Conservation (phyloP, 2,113 vertebrate species). For the Paradoxurus hermaphroditus region DNA sequence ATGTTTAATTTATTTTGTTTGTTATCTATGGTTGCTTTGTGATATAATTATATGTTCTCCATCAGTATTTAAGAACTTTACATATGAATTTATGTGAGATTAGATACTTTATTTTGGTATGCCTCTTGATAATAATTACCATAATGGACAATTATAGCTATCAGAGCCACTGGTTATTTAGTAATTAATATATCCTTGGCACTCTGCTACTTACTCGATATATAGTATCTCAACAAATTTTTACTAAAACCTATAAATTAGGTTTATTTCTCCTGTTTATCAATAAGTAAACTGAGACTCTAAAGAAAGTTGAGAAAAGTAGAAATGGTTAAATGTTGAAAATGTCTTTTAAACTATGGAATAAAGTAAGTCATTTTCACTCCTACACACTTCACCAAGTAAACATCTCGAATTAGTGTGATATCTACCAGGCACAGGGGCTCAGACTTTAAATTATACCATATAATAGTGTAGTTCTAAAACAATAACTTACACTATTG, state of each 20-base stretch:
- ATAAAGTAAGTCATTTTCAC: neutral
- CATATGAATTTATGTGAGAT: conserved; percentile 33
- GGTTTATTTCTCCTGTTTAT: neutral
- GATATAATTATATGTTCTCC: conserved; percentile 31
- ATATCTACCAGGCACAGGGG: neutral
- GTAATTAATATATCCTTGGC: neutral
- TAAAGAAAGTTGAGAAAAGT: neutral
- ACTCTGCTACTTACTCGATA: neutral
- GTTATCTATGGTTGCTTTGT: conserved; percentile 36
- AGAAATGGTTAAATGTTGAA: neutral
- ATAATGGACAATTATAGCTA: neutral
- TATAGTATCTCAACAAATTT: neutral
- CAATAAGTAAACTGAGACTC: neutral
- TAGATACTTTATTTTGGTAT: neutral
- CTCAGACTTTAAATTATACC: neutral
- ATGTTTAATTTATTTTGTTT: conserved; percentile 29
- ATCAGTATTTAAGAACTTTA: conserved; percentile 1
- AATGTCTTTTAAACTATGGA: neutral
- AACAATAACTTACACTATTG: neutral
- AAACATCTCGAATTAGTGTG: neutral
- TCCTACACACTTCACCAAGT: neutral
- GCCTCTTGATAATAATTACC: neutral
- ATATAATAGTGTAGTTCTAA: neutral
- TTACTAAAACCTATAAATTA: neutral
- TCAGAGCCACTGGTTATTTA: neutral